Evolutionary conservation across 2,888 invertebrate genomes (phyloP).

Genomic region (Cyclophora punctaria): DNA sequence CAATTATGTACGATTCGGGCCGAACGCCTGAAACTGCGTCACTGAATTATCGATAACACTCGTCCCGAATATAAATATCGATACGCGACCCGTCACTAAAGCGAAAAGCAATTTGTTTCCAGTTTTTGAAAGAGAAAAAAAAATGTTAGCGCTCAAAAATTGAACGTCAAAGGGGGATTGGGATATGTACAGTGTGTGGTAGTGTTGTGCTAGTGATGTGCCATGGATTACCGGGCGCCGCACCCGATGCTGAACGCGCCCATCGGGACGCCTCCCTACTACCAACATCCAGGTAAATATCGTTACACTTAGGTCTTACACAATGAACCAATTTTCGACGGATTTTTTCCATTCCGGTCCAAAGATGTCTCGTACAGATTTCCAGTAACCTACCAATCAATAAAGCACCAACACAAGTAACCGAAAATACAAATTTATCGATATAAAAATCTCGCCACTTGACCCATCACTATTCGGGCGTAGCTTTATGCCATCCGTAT

Average conservation of each 20-base stretch:
- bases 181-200: slow-evolving; percentile 18
- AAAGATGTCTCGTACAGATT: too few relatives aligned
- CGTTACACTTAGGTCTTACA: too few relatives aligned
- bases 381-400: too few relatives aligned
- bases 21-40: not conserved
- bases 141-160: slow-evolving; percentile 19
- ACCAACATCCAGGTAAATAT: slow-evolving; percentile 57
- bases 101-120: not conserved
- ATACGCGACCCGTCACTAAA: not conserved
- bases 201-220: slow-evolving; percentile 38
- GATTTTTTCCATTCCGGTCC: too few relatives aligned
- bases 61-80: not conserved
- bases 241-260: slow-evolving; percentile 47
- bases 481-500: slow-evolving; percentile 5
- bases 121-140: not conserved
- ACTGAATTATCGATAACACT: not conserved
- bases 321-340: too few relatives aligned
- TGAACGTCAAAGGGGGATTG: slow-evolving; percentile 21
- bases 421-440: too few relatives aligned
- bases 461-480: not conserved
- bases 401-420: too few relatives aligned
- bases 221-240: slow-evolving; percentile 67
- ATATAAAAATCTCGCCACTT: too few relatives aligned
- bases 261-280: slow-evolving; percentile 57
- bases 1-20: not conserved